Base-by-base conservation (phyloP, 2,888 invertebrate genomes). In the Drosophila prolongata region DNA sequence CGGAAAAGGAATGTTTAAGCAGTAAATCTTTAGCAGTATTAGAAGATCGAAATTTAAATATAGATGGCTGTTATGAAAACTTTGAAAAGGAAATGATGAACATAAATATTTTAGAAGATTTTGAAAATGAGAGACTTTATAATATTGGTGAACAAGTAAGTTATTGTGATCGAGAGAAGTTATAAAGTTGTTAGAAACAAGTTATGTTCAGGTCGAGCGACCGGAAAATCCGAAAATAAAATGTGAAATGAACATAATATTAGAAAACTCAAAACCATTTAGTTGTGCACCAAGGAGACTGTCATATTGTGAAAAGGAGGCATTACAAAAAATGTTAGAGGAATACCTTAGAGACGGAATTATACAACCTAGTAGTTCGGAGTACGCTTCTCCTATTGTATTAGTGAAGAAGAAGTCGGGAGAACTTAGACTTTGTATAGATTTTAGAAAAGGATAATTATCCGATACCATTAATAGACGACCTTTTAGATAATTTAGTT, bases 91-190 rank as follows among this genome's bases (percentile, higher is more conserved):
- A 19, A 19, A 19, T 19, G 19, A 19, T 40, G 14, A n/a, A 40
- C 8, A 40, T 14, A 40, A 40, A 40, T 14, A 40, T n/a, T 14
- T 40, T 40, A n/a, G 38, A 14, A 0, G 38, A 40, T 40, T n/a
- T 11, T 6, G 2, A 40, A 40, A 40, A 40, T 6, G 38, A 40
- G 6, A 40, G 1, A 11, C 8, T 8, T 2, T 14, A 40, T 40
- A 40, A 40, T 40, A 40, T 40, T 40, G 38, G 38, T 40, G 38
- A 40, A 40, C n/a, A 40, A n/a, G 38, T 40, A n/a, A 40, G 8
- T 4, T n/a, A 40, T 14, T n/a, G 2, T 10, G 38, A 40, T 40
- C 38, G n/a, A 6, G 8, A 6, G 14, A 40, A 40, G 6, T 40
- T n/a, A 40, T 40, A n/a, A 6, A 40, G 8, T 14, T 40, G n/a